These are phyloP conservation scores for Gibbula magus DNA, from an alignment of 2,888 invertebrate species.

Conservation along the genomic window DNA sequence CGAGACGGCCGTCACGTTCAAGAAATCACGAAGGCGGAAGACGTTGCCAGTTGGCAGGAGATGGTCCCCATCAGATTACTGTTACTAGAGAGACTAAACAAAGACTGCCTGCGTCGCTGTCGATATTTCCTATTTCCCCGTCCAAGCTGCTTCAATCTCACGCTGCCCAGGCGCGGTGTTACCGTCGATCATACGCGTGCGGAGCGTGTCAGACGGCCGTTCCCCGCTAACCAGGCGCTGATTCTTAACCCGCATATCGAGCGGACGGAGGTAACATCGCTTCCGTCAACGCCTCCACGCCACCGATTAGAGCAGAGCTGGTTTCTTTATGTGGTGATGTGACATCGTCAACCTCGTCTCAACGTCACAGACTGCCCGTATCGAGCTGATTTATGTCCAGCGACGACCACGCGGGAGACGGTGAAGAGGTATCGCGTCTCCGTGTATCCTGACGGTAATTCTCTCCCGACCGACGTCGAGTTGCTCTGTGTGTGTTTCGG, in stretches of 20 bases:
- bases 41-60: conserved; percentile 14
- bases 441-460: no score
- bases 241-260: conserved; percentile 4
- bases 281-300: not conserved
- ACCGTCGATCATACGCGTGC: conserved; percentile 20
- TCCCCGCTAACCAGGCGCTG: not conserved
- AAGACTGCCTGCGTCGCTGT: conserved; percentile 8
- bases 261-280: not conserved
- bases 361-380: not conserved
- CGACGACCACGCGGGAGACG: not conserved
- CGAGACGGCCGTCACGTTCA: not conserved
- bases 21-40: conserved; percentile 19
- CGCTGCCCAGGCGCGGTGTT: conserved; percentile 2
- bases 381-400: not conserved
- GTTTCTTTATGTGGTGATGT: not conserved
- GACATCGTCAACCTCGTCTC: not conserved
- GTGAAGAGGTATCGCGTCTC: not conserved
- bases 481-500: no score
- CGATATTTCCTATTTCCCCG: conserved; percentile 18
- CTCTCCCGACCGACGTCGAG: no score
- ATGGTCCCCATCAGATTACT: conserved; percentile 22
- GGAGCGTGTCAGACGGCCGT: conserved; percentile 2
- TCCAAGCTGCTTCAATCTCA: conserved; percentile 16
- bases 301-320: conserved; percentile 1
- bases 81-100: conserved; percentile 14